A percentile compares a stretch with the other conserved stretches of the same genome.
These are phyloP conservation scores for Pseudomyrmex sp. DNA, from an alignment of 1,140 invertebrate species.

Conservation along the genomic window DNA sequence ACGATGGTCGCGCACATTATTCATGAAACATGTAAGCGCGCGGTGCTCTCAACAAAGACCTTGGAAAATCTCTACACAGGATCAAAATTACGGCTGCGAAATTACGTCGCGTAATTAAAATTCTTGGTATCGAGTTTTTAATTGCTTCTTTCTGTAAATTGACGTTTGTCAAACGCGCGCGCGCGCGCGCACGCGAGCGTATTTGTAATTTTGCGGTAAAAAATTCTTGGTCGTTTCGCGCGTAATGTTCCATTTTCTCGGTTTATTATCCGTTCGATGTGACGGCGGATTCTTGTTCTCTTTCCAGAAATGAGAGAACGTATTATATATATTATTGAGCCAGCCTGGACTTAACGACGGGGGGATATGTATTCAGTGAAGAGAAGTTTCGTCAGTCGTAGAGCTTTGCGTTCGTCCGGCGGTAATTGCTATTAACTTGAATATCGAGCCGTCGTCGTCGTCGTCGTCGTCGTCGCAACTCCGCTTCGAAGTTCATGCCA, in stretches of 20 bases:
- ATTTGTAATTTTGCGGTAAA: conserved; percentile 27
- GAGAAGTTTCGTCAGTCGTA: conserved; percentile 64
- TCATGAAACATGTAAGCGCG: too few species aligned
- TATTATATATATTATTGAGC: conserved; percentile 23
- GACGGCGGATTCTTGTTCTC: not conserved
- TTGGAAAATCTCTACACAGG: not conserved
- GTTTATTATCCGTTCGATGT: conserved; percentile 18
- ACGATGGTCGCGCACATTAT: too few species aligned
- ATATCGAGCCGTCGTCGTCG: conserved; percentile 47
- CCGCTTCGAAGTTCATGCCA: conserved; percentile 50
- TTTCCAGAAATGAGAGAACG: conserved; percentile 23
- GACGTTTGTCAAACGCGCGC: not conserved
- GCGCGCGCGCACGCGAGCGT: too few species aligned
- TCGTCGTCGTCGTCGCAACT: conserved; percentile 38
- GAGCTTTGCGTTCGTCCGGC: conserved; percentile 37
- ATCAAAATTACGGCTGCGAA: not conserved
- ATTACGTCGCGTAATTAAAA: conserved; percentile 21
- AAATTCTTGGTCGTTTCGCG: not conserved
- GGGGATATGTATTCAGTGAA: conserved; percentile 42
- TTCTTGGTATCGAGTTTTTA: not conserved
- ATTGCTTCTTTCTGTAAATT: not conserved
- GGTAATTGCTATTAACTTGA: conserved; percentile 65
- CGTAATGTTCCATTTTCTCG: conserved; percentile 27
- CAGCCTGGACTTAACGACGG: conserved; percentile 51
- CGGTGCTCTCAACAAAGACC: too few species aligned